These are phyloP conservation scores for Oenanthe oenanthe DNA, from an alignment of 2,113 vertebrate genomes.

Conservation along the genomic window DNA sequence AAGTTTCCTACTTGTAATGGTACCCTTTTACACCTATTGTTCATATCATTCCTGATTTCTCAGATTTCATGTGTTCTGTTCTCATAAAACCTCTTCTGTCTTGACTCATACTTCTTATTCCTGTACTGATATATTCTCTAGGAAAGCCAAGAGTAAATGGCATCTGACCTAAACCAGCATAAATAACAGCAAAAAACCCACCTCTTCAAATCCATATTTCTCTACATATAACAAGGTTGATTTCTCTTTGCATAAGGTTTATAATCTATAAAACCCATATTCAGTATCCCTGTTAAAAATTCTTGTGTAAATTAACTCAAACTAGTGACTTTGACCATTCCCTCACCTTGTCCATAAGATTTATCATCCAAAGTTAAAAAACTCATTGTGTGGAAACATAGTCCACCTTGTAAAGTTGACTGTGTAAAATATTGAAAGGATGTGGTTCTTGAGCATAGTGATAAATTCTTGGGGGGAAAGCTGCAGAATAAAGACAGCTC, in stretches of 20 bases:
- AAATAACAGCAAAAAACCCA: background rate
- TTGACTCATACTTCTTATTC: background rate
- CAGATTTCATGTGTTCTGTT: background rate
- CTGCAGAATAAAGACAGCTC: background rate
- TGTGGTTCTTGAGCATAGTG: background rate
- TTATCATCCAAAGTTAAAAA: background rate
- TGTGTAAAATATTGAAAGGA: background rate
- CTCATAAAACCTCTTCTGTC: background rate
- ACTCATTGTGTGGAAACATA: background rate
- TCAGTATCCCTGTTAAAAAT: background rate
- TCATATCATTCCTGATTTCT: background rate
- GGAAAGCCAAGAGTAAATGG: background rate
- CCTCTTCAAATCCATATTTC: background rate
- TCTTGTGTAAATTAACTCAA: background rate
- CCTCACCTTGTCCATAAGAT: background rate
- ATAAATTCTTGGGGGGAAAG: background rate
- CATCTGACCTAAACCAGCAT: background rate
- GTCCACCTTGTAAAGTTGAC: background rate
- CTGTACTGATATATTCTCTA: background rate
- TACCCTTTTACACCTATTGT: background rate
- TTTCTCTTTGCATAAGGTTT: background rate
- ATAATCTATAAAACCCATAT: background rate
- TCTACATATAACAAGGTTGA: background rate
- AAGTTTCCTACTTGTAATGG: background rate
- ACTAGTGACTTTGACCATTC: background rate